These are phyloP conservation scores for Anolis carolinensis DNA, from an alignment of 2,113 vertebrate genomes.

Conservation along the genomic window DNA sequence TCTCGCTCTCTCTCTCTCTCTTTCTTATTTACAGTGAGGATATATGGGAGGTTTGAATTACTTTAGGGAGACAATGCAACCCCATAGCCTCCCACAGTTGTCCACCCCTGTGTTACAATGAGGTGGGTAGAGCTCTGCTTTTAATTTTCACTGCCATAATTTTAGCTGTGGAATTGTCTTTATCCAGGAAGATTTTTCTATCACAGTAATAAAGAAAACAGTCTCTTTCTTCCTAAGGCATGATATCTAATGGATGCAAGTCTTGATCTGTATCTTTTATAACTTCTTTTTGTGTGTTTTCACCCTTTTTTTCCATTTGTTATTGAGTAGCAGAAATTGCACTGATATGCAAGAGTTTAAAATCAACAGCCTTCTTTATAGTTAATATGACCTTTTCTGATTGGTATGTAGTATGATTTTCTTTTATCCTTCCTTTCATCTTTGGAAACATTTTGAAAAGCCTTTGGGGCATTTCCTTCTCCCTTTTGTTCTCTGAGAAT, in stretches of 20 bases:
- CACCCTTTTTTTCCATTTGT: not conserved
- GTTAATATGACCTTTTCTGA: slow-evolving; percentile 32
- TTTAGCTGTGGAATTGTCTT: not conserved
- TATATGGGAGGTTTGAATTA: too few relatives aligned
- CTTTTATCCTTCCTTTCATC: not conserved
- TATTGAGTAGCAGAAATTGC: slow-evolving; percentile 2
- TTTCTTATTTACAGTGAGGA: too few relatives aligned
- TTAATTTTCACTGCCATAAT: not conserved
- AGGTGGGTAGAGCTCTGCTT: not conserved
- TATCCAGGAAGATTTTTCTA: not conserved
- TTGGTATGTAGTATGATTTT: not conserved
- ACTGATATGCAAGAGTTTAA: accelerated
- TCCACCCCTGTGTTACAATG: too few relatives aligned
- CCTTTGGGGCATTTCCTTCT: slow-evolving; percentile 3
- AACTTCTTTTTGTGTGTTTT: not conserved
- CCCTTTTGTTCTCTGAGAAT: slow-evolving; percentile 5
- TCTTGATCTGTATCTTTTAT: not conserved
- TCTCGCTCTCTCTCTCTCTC: too few relatives aligned
- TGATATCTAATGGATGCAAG: slow-evolving; percentile 40
- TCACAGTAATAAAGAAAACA: not conserved
- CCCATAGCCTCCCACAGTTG: too few relatives aligned
- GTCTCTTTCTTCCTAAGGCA: not conserved
- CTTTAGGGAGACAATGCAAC: too few relatives aligned
- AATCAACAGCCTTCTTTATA: not conserved
- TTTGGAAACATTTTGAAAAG: slow-evolving; percentile 6